Base-by-base conservation (phyloP, 2,888 invertebrate species). In the Diplazon laetatorius region DNA sequence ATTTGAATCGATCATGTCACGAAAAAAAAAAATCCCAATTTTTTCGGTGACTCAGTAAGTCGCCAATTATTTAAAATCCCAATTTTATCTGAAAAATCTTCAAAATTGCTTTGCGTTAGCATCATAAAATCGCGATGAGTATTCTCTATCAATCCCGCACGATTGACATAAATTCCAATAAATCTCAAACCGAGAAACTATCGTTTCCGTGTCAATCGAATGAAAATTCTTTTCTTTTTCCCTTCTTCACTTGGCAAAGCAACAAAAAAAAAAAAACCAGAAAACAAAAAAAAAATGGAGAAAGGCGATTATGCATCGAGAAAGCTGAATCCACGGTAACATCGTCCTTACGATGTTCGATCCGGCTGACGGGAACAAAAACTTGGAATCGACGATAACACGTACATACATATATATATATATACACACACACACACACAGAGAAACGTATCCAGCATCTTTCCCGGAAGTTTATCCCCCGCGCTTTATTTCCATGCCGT, bases 381-480 rank as follows among this genome's bases (percentile, higher is more conserved):
- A 39, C 35, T 18, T 37, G n/a, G 20, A 59, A 59, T 39, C 39
- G 37, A 20, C 12, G 35, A 57, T 37, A 37, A 37, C 2, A n/a
- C n/a, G n/a, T n/a, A n/a, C n/a, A n/a, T n/a, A n/a, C n/a, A n/a
- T n/a, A n/a, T n/a, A n/a, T n/a, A n/a, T n/a, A n/a, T n/a, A n/a
- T n/a, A n/a, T n/a, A n/a, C n/a, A n/a, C n/a, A n/a, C n/a, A n/a
- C n/a, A n/a, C n/a, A n/a, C n/a, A n/a, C n/a, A n/a, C n/a, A n/a
- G n/a, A n/a, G 35, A 55, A 20, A 30, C 4, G 50, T 42, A 50
- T 50, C 35, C 35, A n/a, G 63, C 35, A 55, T 20, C 20, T 46
- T 65, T 62, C 16, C 78, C 78, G 78, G 78, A 78, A 76, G 66
- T 44, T 46, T 60, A 37, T 60, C 63, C 46, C 60, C 25, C 60